Evolutionary conservation across 2,797 vertebrate genomes (phyloP), one percentile per base, ranked within the genome.

Genomic region (Cyclopterus lumpus): DNA sequence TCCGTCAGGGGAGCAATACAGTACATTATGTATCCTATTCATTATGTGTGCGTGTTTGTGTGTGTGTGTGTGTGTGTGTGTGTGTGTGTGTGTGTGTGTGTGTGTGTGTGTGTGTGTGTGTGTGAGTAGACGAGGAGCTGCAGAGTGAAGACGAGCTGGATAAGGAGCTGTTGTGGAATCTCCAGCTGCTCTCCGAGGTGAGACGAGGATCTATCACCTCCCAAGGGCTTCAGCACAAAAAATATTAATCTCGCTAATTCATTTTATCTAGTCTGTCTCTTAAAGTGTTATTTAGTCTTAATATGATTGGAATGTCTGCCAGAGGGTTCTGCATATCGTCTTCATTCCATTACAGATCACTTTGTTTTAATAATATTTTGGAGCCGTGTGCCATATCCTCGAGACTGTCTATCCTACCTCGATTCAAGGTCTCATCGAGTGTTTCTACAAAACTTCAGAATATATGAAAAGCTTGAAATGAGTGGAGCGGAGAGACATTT

Each of bases 161-260:
- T 90, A 99, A 99, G 89, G 97, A 99, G 82, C 93, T 99, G 81
- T 88, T 99, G 30, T 99, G 98, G 98, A 99, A 96, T 89, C 96
- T 99, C 82, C 98, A 99, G 87, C 96, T 99, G 90, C 95, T 99
- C 71, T 99, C 97, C 42, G 98, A 99, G 97, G 98, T 99, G 94
- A 93, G 89, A 36, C 30, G 26, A 66, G 55, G 53, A 80, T 67
- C 44, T 20, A 30, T 73, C 62, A 40, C 22, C 0, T 68, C 74
- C 34, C 28, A 30, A 44, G 20, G 49, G 51, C 73, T 68, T 57
- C 53, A 66, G 12, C 67, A 24, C 72, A 58, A 75, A 67, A 82
- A 40, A 78, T 4, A 18, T 8, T 2, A 44, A 81, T 62, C 57
- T 48, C 3, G 2, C 46, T 20, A 36, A 32, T 26, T n/a, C 30